Conservation (phyloP, 2,113 vertebrate species). For the Apodemus speciosus region DNA sequence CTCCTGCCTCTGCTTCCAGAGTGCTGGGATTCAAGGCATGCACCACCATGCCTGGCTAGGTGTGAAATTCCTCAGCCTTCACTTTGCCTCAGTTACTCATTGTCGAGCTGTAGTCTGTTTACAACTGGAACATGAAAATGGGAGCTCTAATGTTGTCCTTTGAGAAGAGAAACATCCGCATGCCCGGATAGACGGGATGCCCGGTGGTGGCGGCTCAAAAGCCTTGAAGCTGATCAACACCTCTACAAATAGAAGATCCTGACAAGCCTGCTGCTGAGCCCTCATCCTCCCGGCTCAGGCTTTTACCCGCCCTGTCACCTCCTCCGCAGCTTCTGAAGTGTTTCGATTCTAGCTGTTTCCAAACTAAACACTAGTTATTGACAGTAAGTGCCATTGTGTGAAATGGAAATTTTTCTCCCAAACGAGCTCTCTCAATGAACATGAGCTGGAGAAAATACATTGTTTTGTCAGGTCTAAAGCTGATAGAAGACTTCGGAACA, state of each 20-base stretch:
- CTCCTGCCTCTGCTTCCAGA: neutral
- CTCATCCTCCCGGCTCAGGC: neutral
- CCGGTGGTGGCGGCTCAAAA: neutral
- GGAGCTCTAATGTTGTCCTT: neutral
- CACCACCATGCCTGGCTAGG: neutral
- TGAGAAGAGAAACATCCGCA: neutral
- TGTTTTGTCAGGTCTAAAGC: conserved; percentile 41
- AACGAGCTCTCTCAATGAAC: conserved; percentile 48
- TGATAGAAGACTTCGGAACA: conserved; percentile 43
- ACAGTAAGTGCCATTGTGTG: neutral
- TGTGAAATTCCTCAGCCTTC: neutral
- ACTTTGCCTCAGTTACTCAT: neutral
- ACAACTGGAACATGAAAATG: neutral
- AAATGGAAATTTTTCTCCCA: conserved; percentile 48
- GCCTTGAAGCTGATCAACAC: neutral
- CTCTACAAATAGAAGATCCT: neutral
- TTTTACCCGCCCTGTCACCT: neutral
- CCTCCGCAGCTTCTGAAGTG: conserved; percentile 16
- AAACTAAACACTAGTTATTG: conserved; percentile 47
- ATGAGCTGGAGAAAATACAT: neutral
- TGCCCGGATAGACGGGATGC: no score
- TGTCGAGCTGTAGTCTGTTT: conserved; percentile 5
- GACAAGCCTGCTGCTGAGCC: neutral
- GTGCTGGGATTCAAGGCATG: neutral
- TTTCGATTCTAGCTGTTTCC: conserved; percentile 40